Evolutionary conservation across 2,888 invertebrate species (phyloP), one percentile per base, ranked within the genome.

Genomic region (Eremobia ochroleuca): DNA sequence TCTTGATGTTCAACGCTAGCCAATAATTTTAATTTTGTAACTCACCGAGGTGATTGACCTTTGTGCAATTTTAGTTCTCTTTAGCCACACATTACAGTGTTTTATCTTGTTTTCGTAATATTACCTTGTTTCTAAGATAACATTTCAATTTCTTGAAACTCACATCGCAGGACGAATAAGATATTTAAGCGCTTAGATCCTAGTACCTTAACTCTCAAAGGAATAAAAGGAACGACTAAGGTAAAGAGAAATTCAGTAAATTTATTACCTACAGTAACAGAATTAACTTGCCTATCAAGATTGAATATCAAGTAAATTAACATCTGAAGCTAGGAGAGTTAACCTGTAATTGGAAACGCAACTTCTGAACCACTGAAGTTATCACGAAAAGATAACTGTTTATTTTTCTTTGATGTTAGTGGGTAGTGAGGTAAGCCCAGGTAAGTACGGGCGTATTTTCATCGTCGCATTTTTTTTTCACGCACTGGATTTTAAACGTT

Each of bases 11-110:
- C 74, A 67, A 66, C 74, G 25, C 73, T 73, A 58, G 87, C 85
- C 85, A 87, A 85, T 85, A 49, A 76, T 87, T 81, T 85, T 87
- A 68, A 83, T 86, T 73, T 76, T 61, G 81, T 78, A 68, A 61
- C 74, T 18, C 43, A 31, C 34, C n/a, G 64, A 86, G 85, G 81
- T 85, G 49, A 34, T 77, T 75, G 75, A 85, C 74, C 87, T 84
- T 73, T 72, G 25, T 58, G 64, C 62, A 70, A 75, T 77, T 85
- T 81, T 87, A 78, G 76, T 78, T 87, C 68, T 75, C 58, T 66
- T 67, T 15, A 61, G 69, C 52, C 61, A 46, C 59, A 76, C 71
- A 78, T 80, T 69, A 73, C 46, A 21, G 0, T 64, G 66, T 80
- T 73, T 77, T 73, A 75, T 75, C 65, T 73, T 71, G 55, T 67